A percentile compares a stretch with the other conserved stretches of the same genome.
These are phyloP conservation scores for Drosophila cognata DNA, from an alignment of 2,888 invertebrate genomes.

Conservation along the genomic window DNA sequence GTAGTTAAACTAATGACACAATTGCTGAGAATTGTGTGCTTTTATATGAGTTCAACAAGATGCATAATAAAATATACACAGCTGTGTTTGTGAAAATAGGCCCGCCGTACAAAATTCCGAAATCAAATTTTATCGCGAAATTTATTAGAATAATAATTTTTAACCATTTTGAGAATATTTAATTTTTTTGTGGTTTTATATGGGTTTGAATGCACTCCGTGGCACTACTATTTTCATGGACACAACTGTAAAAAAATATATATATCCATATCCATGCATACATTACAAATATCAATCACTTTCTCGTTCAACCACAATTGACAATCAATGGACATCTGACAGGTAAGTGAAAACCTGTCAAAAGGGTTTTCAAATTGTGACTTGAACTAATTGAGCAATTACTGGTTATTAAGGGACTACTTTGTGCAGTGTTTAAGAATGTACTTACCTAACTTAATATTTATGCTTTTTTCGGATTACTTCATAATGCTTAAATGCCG, in stretches of 20 bases:
- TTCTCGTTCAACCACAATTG: neutral
- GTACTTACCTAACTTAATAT: constrained; percentile 16
- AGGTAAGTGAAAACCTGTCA: constrained; percentile 17
- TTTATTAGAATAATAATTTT: neutral
- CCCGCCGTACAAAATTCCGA: neutral
- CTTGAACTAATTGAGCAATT: constrained; percentile 22
- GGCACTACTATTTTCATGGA: neutral
- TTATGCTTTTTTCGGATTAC: neutral
- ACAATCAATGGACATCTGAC: constrained; percentile 16
- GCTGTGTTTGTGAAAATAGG: neutral
- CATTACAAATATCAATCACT: constrained; percentile 7
- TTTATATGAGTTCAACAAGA: constrained; percentile 44
- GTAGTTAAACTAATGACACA: constrained; percentile 12
- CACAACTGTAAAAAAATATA: neutral
- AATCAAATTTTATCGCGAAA: neutral
- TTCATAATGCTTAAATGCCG: neutral
- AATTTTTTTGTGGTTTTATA: neutral
- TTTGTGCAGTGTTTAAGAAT: neutral
- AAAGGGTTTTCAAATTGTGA: neutral
- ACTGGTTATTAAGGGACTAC: neutral
- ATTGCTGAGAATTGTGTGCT: constrained; percentile 2
- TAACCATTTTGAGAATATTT: neutral
- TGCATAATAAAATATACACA: constrained; percentile 2
- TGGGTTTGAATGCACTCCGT: neutral
- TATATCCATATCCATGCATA: neutral